A percentile compares a stretch with the other conserved stretches of the same genome.
phyloP scores from a whole-genome alignment of 1,140 invertebrate species.

The Subanguina moxae region DNA sequence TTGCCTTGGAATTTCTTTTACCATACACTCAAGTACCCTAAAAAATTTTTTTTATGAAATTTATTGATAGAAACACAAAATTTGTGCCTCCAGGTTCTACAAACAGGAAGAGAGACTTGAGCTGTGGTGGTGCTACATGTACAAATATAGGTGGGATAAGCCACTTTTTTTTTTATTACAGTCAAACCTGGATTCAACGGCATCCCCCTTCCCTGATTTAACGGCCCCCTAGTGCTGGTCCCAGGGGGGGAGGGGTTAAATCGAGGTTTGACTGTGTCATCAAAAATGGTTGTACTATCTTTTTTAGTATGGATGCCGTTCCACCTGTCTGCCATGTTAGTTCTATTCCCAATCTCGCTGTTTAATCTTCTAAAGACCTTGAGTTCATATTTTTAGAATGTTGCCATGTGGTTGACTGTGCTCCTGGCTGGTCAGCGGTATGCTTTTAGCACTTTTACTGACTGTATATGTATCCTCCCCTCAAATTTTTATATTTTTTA shows the following conservation, averaged over 20 bases:
- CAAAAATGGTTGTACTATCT: too few relatives aligned
- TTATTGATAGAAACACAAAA: background rate
- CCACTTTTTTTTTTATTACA: too few relatives aligned
- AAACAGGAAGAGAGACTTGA: constrained; percentile 10
- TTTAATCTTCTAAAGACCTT: constrained; percentile 32
- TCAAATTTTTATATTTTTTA: too few relatives aligned
- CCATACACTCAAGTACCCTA: constrained; percentile 47
- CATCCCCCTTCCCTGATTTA: too few relatives aligned
- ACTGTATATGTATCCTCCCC: too few relatives aligned
- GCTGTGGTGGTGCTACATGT: constrained; percentile 57
- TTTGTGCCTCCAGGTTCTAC: background rate
- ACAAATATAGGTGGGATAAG: constrained; percentile 53
- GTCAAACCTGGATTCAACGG: too few relatives aligned
- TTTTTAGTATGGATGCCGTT: constrained; percentile 51
- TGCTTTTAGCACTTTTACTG: background rate
- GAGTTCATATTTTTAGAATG: constrained; percentile 17
- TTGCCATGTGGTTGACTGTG: constrained; percentile 59
- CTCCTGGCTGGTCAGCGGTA: constrained; percentile 55
- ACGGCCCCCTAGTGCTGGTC: too few relatives aligned
- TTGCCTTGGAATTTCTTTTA: constrained; percentile 58
- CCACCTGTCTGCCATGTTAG: constrained; percentile 46
- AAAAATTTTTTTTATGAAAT: background rate
- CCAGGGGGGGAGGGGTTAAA: too few relatives aligned
- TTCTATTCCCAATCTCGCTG: background rate
- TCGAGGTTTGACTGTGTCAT: too few relatives aligned